These are phyloP conservation scores for Neodon shergylaensis DNA, from an alignment of 2,113 vertebrate genomes.

Conservation along the genomic window DNA sequence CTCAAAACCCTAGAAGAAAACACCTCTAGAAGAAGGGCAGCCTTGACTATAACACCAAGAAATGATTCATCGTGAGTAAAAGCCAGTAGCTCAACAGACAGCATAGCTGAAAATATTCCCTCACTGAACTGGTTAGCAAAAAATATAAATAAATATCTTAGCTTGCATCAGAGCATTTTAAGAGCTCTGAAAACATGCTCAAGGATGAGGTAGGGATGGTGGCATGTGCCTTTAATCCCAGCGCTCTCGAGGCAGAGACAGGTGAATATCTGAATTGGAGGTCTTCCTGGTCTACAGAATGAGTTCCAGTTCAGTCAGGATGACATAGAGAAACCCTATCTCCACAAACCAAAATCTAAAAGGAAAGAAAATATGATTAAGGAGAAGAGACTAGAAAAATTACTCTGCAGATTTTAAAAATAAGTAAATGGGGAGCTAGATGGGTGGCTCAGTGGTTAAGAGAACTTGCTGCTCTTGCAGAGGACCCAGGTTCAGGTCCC, in stretches of 20 bases:
- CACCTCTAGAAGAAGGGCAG: background rate
- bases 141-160: conserved; percentile 34
- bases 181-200: background rate
- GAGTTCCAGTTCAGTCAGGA: background rate
- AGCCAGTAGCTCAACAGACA: background rate
- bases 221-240: background rate
- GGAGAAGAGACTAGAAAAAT: background rate
- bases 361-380: background rate
- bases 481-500: background rate
- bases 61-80: background rate
- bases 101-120: background rate
- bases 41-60: background rate
- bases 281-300: background rate
- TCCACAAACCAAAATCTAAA: background rate
- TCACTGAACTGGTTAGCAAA: background rate
- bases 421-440: background rate
- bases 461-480: background rate
- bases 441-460: background rate
- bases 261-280: background rate
- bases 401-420: background rate
- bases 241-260: background rate
- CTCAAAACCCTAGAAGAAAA: background rate
- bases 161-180: conserved; percentile 2
- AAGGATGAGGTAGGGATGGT: background rate
- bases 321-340: background rate